Percentiles rank a stretch among this genome's conserved stretches.
These are phyloP conservation scores for Leptopilina boulardi DNA, from an alignment of 1,140 invertebrate species.

Conservation along the genomic window DNA sequence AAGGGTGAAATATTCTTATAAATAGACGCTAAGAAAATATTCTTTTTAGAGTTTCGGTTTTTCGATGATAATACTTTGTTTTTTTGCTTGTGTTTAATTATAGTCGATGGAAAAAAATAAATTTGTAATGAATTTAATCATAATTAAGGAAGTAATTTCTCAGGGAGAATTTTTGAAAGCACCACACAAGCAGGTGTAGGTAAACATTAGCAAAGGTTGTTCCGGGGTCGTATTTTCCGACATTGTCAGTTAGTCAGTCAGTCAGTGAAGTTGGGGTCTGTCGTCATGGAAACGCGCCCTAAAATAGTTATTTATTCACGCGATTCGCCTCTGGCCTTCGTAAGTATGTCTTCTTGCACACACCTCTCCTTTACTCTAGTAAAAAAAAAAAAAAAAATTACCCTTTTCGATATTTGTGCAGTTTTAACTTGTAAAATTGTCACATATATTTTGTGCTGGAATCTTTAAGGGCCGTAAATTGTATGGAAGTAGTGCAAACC, in stretches of 20 bases:
- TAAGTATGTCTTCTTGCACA: conserved; percentile 32
- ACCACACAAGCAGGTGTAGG: conserved; percentile 56
- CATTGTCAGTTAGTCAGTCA: conserved; percentile 63
- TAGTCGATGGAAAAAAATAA: background rate
- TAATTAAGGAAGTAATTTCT: background rate
- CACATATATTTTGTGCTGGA: too few relatives aligned
- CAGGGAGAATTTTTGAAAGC: conserved; percentile 44
- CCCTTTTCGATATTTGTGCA: conserved; percentile 44
- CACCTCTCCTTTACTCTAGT: conserved; percentile 27
- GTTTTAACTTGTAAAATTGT: conserved; percentile 23
- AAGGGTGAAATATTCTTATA: too few relatives aligned
- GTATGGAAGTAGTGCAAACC: background rate
- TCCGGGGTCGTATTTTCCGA: conserved; percentile 56
- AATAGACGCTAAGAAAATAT: too few relatives aligned
- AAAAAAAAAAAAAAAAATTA: conserved; percentile 31
- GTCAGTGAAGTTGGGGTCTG: conserved; percentile 56
- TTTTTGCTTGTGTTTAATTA: background rate
- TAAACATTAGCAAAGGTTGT: conserved; percentile 51
- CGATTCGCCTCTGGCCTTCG: conserved; percentile 63
- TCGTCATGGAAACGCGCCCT: conserved; percentile 64
- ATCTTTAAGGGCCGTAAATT: too few relatives aligned
- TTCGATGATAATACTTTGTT: background rate
- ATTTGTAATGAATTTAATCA: background rate
- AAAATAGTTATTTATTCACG: conserved; percentile 72
- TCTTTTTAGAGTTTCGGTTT: too few relatives aligned